Evolutionary conservation across 2,888 invertebrate genomes (phyloP).

Genomic region (Acheta domesticus): DNA sequence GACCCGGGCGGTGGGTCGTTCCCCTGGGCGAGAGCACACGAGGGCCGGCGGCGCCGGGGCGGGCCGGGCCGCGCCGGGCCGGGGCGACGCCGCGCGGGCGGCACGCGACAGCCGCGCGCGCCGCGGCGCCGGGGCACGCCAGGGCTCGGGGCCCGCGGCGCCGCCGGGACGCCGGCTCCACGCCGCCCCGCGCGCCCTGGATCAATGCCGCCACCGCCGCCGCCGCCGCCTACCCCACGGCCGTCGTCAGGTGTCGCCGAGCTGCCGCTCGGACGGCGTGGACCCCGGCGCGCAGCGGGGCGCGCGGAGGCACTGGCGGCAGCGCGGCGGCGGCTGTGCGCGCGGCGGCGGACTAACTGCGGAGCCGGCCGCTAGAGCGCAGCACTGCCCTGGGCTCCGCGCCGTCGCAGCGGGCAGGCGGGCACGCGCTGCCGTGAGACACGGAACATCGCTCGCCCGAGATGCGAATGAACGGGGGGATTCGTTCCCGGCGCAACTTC

Average conservation of each 20-base stretch:
- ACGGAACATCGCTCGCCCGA: background rate
- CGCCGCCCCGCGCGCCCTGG: background rate
- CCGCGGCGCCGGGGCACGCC: background rate
- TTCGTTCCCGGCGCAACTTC: no score
- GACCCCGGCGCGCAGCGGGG: background rate
- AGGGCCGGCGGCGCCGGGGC: background rate
- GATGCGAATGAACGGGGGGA: no score
- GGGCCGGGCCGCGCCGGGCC: background rate
- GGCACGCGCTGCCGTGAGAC: no score
- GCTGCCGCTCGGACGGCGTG: background rate
- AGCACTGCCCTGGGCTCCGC: background rate
- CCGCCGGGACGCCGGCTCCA: background rate
- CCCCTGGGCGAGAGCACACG: no score
- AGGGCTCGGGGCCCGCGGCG: background rate
- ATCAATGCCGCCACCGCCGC: background rate
- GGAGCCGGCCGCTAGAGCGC: background rate
- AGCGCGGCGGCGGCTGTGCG: background rate
- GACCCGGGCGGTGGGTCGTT: no score
- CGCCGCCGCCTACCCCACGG: background rate
- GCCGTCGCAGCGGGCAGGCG: background rate
- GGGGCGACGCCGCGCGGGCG: background rate
- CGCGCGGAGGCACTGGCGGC: background rate
- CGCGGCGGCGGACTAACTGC: background rate
- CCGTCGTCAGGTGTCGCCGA: background rate
- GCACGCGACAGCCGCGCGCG: background rate